These are phyloP conservation scores for Astropecten irregularis DNA, from an alignment of 53 echinoderm and acorn worm species.

Conservation along the genomic window DNA sequence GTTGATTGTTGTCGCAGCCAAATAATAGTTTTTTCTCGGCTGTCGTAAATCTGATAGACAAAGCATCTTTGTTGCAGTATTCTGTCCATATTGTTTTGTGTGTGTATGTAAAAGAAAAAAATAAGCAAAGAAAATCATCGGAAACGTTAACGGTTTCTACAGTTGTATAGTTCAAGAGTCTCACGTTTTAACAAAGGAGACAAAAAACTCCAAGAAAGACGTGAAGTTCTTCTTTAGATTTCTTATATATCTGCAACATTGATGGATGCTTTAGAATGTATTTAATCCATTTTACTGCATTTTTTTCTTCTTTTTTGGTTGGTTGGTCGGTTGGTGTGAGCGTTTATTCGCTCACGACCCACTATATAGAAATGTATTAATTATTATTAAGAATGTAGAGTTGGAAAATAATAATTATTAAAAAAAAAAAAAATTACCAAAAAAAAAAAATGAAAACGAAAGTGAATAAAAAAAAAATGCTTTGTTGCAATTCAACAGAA, in stretches of 20 bases:
- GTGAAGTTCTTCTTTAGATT: not conserved
- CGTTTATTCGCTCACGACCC: constrained; percentile 6
- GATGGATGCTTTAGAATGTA: not conserved
- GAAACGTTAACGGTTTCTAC: constrained; percentile 1
- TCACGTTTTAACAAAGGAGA: not conserved
- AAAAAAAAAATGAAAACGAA: no score
- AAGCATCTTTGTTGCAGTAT: not conserved
- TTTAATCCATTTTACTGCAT: constrained; percentile 4
- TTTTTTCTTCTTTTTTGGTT: no score
- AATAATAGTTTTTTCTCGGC: not conserved
- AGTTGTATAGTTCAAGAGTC: not conserved
- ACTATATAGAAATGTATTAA: constrained; percentile 40
- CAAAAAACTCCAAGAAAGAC: not conserved
- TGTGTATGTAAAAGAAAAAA: not conserved
- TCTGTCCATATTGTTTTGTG: not conserved
- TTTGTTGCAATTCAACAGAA: constrained; percentile 44
- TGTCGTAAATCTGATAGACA: not conserved
- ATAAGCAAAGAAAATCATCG: not conserved
- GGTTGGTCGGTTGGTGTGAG: no score
- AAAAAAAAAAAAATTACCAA: no score
- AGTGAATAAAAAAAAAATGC: no score
- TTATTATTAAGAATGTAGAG: constrained; percentile 18
- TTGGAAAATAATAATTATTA: not conserved
- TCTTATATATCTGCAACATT: not conserved
- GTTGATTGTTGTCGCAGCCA: not conserved